A percentile compares a stretch with the other conserved stretches of the same genome.
Conservation (phyloP, 1,140 invertebrate genomes). For the Drepana arcuata region DNA sequence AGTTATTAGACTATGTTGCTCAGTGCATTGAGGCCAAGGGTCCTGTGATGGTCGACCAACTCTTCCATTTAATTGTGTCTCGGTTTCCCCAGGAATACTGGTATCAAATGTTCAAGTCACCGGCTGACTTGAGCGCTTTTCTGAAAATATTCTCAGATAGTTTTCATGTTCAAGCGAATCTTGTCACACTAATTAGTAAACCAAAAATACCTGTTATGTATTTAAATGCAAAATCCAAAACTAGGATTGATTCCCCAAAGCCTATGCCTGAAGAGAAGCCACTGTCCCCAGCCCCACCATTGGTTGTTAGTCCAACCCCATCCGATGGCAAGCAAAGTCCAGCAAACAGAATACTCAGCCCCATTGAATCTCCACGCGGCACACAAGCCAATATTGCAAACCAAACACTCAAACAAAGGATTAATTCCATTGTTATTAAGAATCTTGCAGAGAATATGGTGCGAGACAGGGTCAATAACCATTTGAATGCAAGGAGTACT, state of each 20-base stretch:
- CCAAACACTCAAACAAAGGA: slow-evolving; percentile 87
- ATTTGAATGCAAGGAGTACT: slow-evolving; percentile 48
- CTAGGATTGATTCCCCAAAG: slow-evolving; percentile 63
- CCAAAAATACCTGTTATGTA: slow-evolving; percentile 77
- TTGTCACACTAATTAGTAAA: slow-evolving; percentile 84
- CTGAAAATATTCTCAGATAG: slow-evolving; percentile 91
- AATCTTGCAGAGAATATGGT: slow-evolving; percentile 92
- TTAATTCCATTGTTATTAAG: slow-evolving; percentile 90
- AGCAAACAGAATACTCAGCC: slow-evolving; percentile 60
- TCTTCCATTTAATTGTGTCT: slow-evolving; percentile 86
- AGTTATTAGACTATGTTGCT: slow-evolving; percentile 84
- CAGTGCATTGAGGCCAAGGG: slow-evolving; percentile 84
- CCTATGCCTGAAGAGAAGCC: slow-evolving; percentile 48
- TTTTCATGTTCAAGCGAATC: slow-evolving; percentile 91
- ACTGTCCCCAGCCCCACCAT: slow-evolving; percentile 39
- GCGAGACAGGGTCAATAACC: slow-evolving; percentile 78
- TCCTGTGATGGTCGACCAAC: slow-evolving; percentile 86
- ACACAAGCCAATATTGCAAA: slow-evolving; percentile 71
- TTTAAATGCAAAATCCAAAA: slow-evolving; percentile 65
- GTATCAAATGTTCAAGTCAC: slow-evolving; percentile 88
- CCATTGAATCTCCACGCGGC: slow-evolving; percentile 56
- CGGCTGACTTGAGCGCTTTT: slow-evolving; percentile 89
- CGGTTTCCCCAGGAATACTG: slow-evolving; percentile 84
- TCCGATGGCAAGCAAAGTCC: slow-evolving; percentile 59
- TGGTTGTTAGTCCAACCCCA: slow-evolving; percentile 55